A percentile compares a stretch with the other conserved stretches of the same genome.
Conservation (phyloP, 1,140 invertebrate genomes). For the Hycleus phaleratus region DNA sequence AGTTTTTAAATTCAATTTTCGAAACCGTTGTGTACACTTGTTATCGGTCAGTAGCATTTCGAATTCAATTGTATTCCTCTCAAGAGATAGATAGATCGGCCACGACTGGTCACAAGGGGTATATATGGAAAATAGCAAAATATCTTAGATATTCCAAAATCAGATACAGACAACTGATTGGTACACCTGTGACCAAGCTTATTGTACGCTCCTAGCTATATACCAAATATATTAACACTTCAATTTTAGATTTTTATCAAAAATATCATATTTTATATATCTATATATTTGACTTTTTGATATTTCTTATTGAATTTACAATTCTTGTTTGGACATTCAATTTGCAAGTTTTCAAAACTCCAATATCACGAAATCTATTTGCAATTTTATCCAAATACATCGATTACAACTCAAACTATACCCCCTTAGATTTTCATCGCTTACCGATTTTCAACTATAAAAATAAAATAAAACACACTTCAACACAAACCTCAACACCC, state of each 20-base stretch:
- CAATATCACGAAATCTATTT: no score
- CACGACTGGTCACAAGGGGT: constrained; percentile 29
- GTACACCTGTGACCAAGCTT: constrained; percentile 29
- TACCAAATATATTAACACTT: constrained; percentile 35
- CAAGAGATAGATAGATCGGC: constrained; percentile 35
- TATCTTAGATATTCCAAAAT: constrained; percentile 37
- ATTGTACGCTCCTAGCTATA: constrained; percentile 12
- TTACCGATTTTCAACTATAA: no score
- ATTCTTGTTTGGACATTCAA: no score
- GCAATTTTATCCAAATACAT: no score
- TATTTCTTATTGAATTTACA: no score
- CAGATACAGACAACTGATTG: constrained; percentile 26
- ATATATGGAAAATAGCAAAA: constrained; percentile 35
- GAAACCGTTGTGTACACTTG: constrained; percentile 35
- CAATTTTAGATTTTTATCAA: constrained; percentile 14
- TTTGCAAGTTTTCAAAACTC: no score
- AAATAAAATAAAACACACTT: no score
- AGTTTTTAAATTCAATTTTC: constrained; percentile 45
- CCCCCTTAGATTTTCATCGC: no score
- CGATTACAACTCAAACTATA: no score
- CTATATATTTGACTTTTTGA: no score
- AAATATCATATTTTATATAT: neutral
- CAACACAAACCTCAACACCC: no score
- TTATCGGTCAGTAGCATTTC: constrained; percentile 41
- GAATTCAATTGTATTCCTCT: constrained; percentile 41